These are phyloP conservation scores for Camelus bactrianus DNA, from an alignment of 2,113 vertebrate genomes.

Conservation along the genomic window DNA sequence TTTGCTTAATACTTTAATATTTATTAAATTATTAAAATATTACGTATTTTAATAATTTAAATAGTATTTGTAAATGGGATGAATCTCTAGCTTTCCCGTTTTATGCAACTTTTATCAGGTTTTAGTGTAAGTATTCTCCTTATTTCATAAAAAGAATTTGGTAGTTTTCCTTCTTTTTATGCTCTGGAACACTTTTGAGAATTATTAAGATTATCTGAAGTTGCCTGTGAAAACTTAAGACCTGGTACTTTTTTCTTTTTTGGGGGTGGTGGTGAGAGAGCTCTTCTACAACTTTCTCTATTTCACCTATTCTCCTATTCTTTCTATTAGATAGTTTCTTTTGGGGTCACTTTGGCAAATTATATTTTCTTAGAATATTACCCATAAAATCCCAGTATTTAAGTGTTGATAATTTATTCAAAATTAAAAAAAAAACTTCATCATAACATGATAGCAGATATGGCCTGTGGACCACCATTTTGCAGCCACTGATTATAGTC, in stretches of 20 bases:
- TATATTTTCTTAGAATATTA: not conserved
- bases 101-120: not conserved
- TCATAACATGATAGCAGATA: not conserved
- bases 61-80: not conserved
- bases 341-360: not conserved
- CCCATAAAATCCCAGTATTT: not conserved
- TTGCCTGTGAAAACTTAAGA: not conserved
- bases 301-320: not conserved
- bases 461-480: not conserved
- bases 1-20: not conserved
- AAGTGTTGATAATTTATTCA: not conserved
- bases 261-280: not conserved
- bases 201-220: not conserved
- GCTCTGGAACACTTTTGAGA: not conserved
- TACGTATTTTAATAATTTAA: not conserved
- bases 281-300: not conserved
- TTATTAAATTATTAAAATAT: too few species aligned
- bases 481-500: not conserved
- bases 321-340: not conserved
- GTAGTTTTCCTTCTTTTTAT: not conserved
- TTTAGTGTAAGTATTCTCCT: not conserved
- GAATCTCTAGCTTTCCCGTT: conserved; percentile 3
- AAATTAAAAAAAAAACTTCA: not conserved
- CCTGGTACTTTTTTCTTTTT: not conserved
- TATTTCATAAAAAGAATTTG: not conserved